phyloP scores from a whole-genome alignment of 2,888 invertebrate species.

The Mycalesis mineus region DNA sequence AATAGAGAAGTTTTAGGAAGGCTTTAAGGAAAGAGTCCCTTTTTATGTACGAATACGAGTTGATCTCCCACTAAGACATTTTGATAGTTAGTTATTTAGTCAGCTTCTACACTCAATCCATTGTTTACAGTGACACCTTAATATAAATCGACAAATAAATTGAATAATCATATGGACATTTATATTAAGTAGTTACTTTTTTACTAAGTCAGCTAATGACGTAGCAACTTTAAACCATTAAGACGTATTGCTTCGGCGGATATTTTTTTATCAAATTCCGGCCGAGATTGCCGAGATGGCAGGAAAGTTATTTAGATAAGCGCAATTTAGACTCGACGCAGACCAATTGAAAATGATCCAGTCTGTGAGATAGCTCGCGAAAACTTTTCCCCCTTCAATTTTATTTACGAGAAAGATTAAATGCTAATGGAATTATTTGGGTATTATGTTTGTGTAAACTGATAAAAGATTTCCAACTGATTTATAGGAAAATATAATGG shows the following conservation, averaged over 20 bases:
- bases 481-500: too few relatives aligned
- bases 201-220: not conserved
- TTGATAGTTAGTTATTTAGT: too few relatives aligned
- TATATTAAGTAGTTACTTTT: not conserved
- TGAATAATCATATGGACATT: too few relatives aligned
- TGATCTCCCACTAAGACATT: too few relatives aligned
- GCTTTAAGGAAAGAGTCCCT: too few relatives aligned
- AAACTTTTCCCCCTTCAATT: not conserved
- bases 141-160: too few relatives aligned
- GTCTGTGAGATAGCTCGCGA: not conserved
- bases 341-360: conserved; percentile 20
- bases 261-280: conserved; percentile 17
- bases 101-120: too few relatives aligned
- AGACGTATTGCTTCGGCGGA: not conserved
- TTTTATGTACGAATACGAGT: too few relatives aligned
- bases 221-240: not conserved
- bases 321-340: conserved; percentile 17
- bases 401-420: not conserved
- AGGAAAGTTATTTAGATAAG: conserved; percentile 23
- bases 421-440: not conserved
- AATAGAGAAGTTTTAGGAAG: too few relatives aligned
- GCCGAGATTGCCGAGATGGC: conserved; percentile 14
- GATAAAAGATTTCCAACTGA: too few relatives aligned
- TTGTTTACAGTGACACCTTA: too few relatives aligned
- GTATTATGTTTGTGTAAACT: too few relatives aligned